Percentiles rank a stretch among this genome's conserved stretches.
phyloP scores from a whole-genome alignment of 1,140 invertebrate genomes.

The Chelonus insularis region DNA sequence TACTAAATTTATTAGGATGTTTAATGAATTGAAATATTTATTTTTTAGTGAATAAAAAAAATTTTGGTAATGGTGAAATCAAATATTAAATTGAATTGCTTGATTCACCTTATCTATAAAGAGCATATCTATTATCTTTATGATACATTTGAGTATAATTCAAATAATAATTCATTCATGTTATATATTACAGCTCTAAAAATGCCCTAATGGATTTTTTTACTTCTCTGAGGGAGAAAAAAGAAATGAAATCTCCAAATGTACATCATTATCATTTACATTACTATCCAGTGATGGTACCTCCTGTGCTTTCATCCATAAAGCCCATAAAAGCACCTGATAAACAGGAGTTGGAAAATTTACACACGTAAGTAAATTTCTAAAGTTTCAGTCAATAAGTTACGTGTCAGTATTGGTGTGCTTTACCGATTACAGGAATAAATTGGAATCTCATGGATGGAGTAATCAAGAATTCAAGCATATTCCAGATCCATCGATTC shows the following conservation, averaged over 20 bases:
- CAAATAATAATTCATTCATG: no score
- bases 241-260: conserved; percentile 29
- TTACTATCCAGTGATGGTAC: conserved; percentile 41
- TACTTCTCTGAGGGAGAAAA: conserved; percentile 24
- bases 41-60: no score
- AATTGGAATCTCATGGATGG: conserved; percentile 40
- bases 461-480: conserved; percentile 35
- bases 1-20: no score
- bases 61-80: no score
- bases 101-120: no score
- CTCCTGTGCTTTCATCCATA: conserved; percentile 4
- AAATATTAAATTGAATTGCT: no score
- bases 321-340: conserved; percentile 34
- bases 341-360: conserved; percentile 36
- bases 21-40: no score
- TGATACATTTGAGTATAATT: no score
- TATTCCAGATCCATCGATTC: conserved; percentile 40
- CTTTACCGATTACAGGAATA: conserved; percentile 33
- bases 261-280: conserved; percentile 49
- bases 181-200: no score
- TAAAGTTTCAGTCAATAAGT: conserved; percentile 19
- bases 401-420: not conserved
- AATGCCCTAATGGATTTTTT: conserved; percentile 23
- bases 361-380: conserved; percentile 36
- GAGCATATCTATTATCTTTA: no score